phyloP scores from a whole-genome alignment of 2,888 invertebrate species.

The Nemoura dubitans region DNA sequence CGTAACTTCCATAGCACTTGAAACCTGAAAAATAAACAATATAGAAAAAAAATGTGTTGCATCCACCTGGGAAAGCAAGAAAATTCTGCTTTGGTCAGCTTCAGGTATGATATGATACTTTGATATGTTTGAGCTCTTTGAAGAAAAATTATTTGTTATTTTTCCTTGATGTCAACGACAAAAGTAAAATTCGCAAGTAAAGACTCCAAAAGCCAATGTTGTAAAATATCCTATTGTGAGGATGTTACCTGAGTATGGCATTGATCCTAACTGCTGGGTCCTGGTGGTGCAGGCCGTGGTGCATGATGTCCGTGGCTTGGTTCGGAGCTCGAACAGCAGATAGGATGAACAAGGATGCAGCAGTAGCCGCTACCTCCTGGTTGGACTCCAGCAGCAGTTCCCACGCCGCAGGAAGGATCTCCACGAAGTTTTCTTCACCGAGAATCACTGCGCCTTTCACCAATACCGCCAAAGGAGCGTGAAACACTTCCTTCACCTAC shows the following conservation, averaged over 20 bases:
- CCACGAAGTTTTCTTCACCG: conserved; percentile 85
- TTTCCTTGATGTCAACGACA: too few relatives aligned
- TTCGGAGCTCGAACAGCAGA: conserved; percentile 92
- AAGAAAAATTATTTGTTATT: too few relatives aligned
- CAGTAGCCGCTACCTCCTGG: conserved; percentile 82
- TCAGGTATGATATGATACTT: too few relatives aligned
- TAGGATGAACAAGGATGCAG: conserved; percentile 90
- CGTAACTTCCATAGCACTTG: conserved; percentile 96
- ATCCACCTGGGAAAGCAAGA: too few relatives aligned
- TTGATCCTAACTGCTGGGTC: conserved; percentile 85
- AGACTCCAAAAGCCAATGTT: neutral
- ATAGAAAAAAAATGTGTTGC: conserved; percentile 56
- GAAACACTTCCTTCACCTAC: conserved; percentile 88
- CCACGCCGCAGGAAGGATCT: conserved; percentile 94
- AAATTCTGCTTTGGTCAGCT: too few relatives aligned
- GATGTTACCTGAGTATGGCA: conserved; percentile 74
- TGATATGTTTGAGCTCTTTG: too few relatives aligned
- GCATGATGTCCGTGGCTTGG: conserved; percentile 89
- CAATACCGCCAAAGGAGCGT: conserved; percentile 85
- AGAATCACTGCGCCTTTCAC: conserved; percentile 91
- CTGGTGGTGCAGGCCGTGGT: conserved; percentile 83
- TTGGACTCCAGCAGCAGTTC: conserved; percentile 93
- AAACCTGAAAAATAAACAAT: conserved; percentile 67
- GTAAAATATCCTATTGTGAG: too few relatives aligned
- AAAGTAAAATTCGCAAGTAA: neutral